Base-by-base conservation (phyloP, 2,113 vertebrate species). In the Lophochroa leadbeateri region DNA sequence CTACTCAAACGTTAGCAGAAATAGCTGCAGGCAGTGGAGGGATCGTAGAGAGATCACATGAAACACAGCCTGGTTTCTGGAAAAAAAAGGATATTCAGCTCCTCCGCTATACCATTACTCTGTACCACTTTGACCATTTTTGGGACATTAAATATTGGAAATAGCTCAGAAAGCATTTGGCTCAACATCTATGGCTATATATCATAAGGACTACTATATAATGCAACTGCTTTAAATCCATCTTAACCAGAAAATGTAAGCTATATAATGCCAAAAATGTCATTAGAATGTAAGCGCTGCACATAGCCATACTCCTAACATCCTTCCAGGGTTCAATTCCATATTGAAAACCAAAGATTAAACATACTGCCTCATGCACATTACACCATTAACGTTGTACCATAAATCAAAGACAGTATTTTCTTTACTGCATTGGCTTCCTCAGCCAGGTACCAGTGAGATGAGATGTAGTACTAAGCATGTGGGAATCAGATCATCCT, bases 111-210 rank as follows among this genome's bases (percentile, higher is more conserved):
- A 63, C 55, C 57, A 65, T 71, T 94, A 39, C 39, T 88, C 53
- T 90, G 44, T 79, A 86, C 33, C 69, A 87, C 92, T 96, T 16
- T 91, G 52, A 41, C 77, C 55, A 13, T 77, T 92, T 94, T 83
- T 28, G 74, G 82, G 58, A 86, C 61, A 78, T 74, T 71, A 83
- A 92, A 75, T 53, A 83, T 53, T 82, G 57, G 63, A 91, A 95
- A 91, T 69, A 93, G 77, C 74, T 82, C 86, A 84, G 83, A 89
- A 87, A 91, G 61, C 70, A 74, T 87, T 77, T 89, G 49, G 65
- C 53, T 87, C 67, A 63, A 89, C 24, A 70, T 49, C 78, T 43
- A 14, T 55, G 37, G 37, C 72, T 52, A 10, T 75, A 28, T 47
- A 86, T 71, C 64, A 52, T 43, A 85, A 44, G 35, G 60, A 60